Evolutionary conservation across 2,113 vertebrate species (phyloP).

Genomic region (Galbula dea): DNA sequence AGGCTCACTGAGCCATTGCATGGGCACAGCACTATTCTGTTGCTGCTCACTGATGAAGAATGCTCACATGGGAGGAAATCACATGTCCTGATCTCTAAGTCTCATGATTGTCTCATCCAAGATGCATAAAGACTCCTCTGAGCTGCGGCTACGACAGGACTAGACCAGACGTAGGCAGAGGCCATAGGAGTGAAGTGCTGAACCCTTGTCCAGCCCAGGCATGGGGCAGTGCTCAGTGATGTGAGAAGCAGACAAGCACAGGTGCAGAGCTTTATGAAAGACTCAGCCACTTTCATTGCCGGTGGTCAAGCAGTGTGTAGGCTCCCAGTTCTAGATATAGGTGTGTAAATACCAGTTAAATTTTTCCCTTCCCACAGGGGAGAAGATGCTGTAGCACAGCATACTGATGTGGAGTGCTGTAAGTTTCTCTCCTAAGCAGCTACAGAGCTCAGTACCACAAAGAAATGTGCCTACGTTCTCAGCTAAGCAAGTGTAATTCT

Average conservation of each 20-base stretch:
- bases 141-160: background rate
- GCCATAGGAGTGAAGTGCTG: background rate
- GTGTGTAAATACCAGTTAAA: background rate
- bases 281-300: fast-evolving
- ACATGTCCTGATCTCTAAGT: background rate
- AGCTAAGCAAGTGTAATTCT: background rate
- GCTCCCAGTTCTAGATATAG: background rate
- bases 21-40: background rate
- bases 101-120: background rate
- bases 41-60: background rate
- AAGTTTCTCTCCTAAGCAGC: background rate
- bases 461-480: no score
- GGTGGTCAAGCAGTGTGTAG: background rate
- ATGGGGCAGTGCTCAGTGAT: background rate
- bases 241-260: background rate
- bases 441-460: fast-evolving
- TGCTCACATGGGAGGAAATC: background rate
- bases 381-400: background rate
- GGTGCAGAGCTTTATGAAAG: background rate
- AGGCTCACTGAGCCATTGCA: background rate
- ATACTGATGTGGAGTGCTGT: fast-evolving
- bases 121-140: background rate
- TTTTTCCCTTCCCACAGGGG: background rate
- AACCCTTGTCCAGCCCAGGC: fast-evolving
- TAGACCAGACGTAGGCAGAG: background rate